These are phyloP conservation scores for Pardalotus punctatus DNA, from an alignment of 2,113 vertebrate species.

Conservation along the genomic window DNA sequence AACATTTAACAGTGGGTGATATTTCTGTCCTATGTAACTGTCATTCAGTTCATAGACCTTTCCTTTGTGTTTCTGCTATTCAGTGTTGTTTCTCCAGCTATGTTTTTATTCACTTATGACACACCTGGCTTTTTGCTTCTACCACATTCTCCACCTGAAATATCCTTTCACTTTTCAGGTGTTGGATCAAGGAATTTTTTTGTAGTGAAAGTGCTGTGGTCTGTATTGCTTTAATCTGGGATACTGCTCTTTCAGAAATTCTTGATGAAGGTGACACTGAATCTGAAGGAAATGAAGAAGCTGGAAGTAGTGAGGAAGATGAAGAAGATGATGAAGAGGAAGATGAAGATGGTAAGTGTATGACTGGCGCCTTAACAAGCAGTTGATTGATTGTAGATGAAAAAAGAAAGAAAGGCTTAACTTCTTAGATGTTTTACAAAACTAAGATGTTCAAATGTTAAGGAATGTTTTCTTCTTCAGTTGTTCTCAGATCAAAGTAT, in stretches of 20 bases:
- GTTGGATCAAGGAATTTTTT: background rate
- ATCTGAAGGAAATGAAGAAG: constrained; percentile 84
- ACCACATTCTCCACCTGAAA: background rate
- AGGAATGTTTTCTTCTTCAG: background rate
- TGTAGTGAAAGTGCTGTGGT: background rate
- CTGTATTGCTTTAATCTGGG: background rate
- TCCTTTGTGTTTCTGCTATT: background rate
- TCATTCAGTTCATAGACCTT: background rate
- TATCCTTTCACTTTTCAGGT: background rate
- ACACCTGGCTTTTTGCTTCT: background rate
- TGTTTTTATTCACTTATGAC: background rate
- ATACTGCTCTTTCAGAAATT: constrained; percentile 81
- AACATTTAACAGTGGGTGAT: background rate
- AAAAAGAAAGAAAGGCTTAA: background rate
- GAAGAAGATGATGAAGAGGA: constrained; percentile 82
- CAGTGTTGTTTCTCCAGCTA: background rate
- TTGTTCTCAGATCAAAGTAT: background rate
- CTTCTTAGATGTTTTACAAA: background rate
- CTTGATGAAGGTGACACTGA: constrained; percentile 95
- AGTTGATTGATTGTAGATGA: background rate
- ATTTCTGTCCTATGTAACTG: background rate
- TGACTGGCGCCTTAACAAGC: background rate
- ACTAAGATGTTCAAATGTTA: background rate
- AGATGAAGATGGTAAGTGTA: constrained; percentile 75
- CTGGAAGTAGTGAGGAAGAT: constrained; percentile 85